phyloP scores from a whole-genome alignment of 2,888 invertebrate species.

The Drosophila buzzatii region DNA sequence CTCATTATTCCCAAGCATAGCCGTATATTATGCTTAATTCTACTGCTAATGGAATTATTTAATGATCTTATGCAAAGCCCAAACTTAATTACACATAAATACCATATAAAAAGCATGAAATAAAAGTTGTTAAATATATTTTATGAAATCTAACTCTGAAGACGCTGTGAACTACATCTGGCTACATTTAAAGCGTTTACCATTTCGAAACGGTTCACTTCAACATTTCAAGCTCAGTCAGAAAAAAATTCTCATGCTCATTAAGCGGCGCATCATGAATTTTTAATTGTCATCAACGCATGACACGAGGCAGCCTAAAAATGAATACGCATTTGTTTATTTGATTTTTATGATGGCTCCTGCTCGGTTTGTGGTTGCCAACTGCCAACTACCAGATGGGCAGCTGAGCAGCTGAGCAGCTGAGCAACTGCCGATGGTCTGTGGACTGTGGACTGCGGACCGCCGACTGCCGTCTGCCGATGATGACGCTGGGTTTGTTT shows the following conservation, averaged over 20 bases:
- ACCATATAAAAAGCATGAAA: neutral
- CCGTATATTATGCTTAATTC: too few species aligned
- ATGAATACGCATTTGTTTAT: constrained; percentile 52
- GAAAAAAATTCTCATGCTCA: constrained; percentile 52
- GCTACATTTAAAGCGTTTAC: neutral
- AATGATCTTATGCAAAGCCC: neutral
- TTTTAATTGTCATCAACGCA: constrained; percentile 64
- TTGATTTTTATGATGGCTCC: constrained; percentile 65
- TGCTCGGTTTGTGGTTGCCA: constrained; percentile 31
- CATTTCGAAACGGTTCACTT: neutral
- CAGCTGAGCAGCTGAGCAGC: constrained; percentile 10
- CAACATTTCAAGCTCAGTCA: neutral
- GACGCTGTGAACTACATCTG: neutral
- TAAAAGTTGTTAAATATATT: neutral
- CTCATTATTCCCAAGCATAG: too few species aligned
- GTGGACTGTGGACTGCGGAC: neutral
- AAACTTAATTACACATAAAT: neutral
- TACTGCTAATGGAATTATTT: too few species aligned
- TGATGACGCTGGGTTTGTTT: constrained; percentile 48
- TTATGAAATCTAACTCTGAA: neutral
- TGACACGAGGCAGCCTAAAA: constrained; percentile 37
- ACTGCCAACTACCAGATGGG: constrained; percentile 17
- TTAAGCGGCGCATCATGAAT: constrained; percentile 53
- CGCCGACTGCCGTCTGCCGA: constrained; percentile 9
- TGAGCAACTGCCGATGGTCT: constrained; percentile 17